Base-by-base conservation (phyloP, 2,888 invertebrate genomes). In the Andrena hattorfiana region DNA sequence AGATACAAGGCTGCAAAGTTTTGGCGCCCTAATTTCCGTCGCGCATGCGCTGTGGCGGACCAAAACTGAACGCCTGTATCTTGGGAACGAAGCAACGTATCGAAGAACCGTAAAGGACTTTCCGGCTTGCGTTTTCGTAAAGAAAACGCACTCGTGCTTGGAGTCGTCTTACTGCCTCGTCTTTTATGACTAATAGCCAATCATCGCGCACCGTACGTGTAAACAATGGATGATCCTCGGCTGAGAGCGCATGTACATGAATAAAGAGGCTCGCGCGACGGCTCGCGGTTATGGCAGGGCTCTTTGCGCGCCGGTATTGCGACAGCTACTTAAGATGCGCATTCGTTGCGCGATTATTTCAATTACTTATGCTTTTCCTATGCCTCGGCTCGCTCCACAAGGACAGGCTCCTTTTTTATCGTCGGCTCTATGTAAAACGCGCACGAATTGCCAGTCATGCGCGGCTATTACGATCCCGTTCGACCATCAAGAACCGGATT, bases 371-470 rank as follows among this genome's bases (percentile, higher is more conserved):
- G 49, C 78, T 78, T 68, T 81, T 73, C 73, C 68, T 78, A 42
- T 30, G 56, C 68, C 30, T 26, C 35, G 6, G 23, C 54, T 8
- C 28, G 35, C 35, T 63, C 32, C n/a, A 23, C 66, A 79, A 81
- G 69, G 70, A 80, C 81, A 81, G 49, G 70, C 70, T 76, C 49
- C 62, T 10, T 62, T 76, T 75, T 79, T 66, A 79, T 66, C 48
- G n/a, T 28, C 49, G 35, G n/a, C 78, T 62, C 35, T 71, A 67
- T 77, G 71, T 48, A 77, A 77, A 81, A 72, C 56, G 32, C 32
- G 42, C n/a, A 62, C 28, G 20, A 30, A 13, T 20, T 62, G 71
- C 60, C 62, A 71, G 62, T 71, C 62, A 71, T 62, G 62, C 71
- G 70, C 56, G 48, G 48, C n/a, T 49, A 51, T 60, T 77, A 48